phyloP scores from a whole-genome alignment of 2,797 vertebrate genomes.

The Phalloptychus januarius region DNA sequence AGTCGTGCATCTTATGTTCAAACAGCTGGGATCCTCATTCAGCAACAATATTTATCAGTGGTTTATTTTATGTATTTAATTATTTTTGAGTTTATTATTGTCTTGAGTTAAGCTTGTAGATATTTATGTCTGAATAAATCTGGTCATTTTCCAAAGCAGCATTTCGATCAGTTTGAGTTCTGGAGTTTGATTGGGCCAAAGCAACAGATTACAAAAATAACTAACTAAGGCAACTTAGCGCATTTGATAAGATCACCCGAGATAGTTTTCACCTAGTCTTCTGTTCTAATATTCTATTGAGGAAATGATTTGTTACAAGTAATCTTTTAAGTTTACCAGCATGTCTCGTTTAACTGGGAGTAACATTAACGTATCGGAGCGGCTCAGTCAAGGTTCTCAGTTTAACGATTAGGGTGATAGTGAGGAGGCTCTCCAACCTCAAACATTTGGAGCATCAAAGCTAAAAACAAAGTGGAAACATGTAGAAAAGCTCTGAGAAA shows the following conservation, averaged over 20 bases:
- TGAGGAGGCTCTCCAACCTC: not conserved
- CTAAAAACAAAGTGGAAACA: not conserved
- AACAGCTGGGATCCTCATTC: not conserved
- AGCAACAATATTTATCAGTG: not conserved
- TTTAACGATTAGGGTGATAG: not conserved
- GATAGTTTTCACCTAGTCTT: not conserved
- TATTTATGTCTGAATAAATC: not conserved
- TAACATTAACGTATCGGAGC: not conserved
- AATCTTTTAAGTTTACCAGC: not conserved
- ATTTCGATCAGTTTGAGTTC: not conserved
- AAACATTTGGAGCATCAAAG: not conserved
- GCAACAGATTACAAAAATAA: not conserved
- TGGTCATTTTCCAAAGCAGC: not conserved
- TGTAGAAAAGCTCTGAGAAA: not conserved
- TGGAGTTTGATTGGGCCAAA: not conserved
- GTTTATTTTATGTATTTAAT: not conserved
- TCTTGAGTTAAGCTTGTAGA: not conserved
- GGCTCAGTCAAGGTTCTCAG: not conserved
- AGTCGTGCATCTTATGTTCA: not conserved
- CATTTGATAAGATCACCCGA: too few relatives aligned
- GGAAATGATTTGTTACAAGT: not conserved
- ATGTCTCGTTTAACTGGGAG: not conserved
- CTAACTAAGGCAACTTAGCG: not conserved
- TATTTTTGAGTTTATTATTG: not conserved
- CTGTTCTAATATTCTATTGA: not conserved